phyloP scores from a whole-genome alignment of 2,113 vertebrate genomes.

The Semnopithecus entellus region DNA sequence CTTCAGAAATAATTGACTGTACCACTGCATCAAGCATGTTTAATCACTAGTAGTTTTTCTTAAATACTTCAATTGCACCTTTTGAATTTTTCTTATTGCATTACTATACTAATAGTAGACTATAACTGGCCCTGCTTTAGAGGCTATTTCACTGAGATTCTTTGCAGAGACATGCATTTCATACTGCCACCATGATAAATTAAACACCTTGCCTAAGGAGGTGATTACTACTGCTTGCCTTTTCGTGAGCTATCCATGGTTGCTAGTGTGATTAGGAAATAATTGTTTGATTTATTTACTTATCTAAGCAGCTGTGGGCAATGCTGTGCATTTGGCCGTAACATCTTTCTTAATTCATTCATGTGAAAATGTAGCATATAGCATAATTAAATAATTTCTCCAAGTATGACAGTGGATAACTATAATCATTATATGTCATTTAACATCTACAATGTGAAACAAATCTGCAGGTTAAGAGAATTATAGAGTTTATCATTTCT shows the following conservation, averaged over 20 bases:
- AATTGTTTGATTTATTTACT: constrained; percentile 78
- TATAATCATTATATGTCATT: constrained; percentile 31
- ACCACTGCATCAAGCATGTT: background rate
- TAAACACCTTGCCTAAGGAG: constrained; percentile 34
- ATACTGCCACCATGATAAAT: constrained; percentile 46
- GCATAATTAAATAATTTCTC: constrained; percentile 55
- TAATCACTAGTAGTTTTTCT: background rate
- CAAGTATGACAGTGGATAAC: background rate
- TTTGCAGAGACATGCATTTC: background rate
- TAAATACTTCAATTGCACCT: background rate
- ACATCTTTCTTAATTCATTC: constrained; percentile 46
- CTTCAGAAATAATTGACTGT: background rate
- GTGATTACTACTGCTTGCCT: constrained; percentile 28
- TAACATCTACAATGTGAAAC: constrained; percentile 22
- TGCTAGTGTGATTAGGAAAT: constrained; percentile 62
- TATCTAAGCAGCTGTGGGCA: constrained; percentile 44
- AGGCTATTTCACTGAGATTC: background rate
- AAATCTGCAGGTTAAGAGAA: constrained; percentile 5
- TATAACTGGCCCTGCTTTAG: background rate
- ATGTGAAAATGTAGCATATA: constrained; percentile 5
- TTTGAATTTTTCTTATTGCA: background rate
- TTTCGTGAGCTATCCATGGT: constrained; percentile 26
- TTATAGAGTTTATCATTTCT: background rate
- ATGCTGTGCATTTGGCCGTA: constrained; percentile 39
- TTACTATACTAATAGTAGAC: background rate